Percentiles rank a stretch among this genome's conserved stretches.
Evolutionary conservation across 2,888 invertebrate genomes (phyloP).

Genomic region (Mycalesis mineus): DNA sequence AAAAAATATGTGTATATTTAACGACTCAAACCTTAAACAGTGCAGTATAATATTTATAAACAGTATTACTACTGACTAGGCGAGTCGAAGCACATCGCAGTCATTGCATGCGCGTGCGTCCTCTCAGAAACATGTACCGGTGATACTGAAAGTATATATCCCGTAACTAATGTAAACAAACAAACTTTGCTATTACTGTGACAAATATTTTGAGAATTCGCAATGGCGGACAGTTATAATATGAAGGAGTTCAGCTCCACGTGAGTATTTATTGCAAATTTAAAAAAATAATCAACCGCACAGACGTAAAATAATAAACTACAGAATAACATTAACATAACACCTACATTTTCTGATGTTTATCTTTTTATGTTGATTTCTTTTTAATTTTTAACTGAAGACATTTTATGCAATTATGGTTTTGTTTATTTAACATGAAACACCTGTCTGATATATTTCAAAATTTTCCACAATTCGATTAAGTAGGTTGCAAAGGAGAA

Average conservation of each 20-base stretch:
- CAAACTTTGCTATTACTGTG: conserved; percentile 26
- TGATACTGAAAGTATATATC: conserved; percentile 17
- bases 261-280: conserved; percentile 46
- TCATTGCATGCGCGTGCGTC: conserved; percentile 45
- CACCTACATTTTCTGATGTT: too few relatives aligned
- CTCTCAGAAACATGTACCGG: conserved; percentile 48
- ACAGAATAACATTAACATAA: too few relatives aligned
- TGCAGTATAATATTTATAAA: conserved; percentile 45
- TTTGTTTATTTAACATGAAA: too few relatives aligned
- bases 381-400: too few relatives aligned
- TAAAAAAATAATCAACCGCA: too few relatives aligned
- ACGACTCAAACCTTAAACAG: conserved; percentile 4
- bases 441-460: not conserved
- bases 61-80: conserved; percentile 30
- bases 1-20: not conserved
- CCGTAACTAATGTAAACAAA: conserved; percentile 33
- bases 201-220: conserved; percentile 24
- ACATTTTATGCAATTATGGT: too few relatives aligned
- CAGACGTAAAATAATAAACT: too few relatives aligned
- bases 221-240: conserved; percentile 65
- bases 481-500: not conserved
- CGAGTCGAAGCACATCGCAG: conserved; percentile 23
- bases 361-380: too few relatives aligned
- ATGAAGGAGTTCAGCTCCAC: conserved; percentile 74
- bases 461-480: not conserved